Base-by-base conservation (phyloP, 2,113 vertebrate genomes). In the Bostrychus sinensis region DNA sequence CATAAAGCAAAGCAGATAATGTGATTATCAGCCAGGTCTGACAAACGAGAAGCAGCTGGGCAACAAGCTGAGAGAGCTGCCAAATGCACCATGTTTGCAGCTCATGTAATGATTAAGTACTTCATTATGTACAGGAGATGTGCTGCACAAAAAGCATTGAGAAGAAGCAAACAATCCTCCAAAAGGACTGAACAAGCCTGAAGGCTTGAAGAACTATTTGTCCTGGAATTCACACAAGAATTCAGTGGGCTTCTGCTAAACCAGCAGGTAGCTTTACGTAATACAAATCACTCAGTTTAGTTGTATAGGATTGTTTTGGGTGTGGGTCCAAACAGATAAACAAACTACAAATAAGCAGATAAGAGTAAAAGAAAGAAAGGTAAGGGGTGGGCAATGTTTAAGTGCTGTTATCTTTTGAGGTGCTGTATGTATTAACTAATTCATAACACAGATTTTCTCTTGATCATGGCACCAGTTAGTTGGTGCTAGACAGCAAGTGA, bases 31-130 rank as follows among this genome's bases (percentile, higher is more conserved):
- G 32, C 54, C 64, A 19, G 48, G 50, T 51, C 23, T 6, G 62
- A 78, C 43, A 62, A 86, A 23, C 60, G 63, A 79, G 41, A 62
- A 82, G 81, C 82, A 86, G 76, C 84, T 84, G 85, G 85, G 65
- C 38, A 77, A 72, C 81, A 83, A 65, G 42, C 64, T 60, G 30
- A 46, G 45, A 73, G 51, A 7, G 28, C 66, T 72, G 84, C 70
- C 69, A 81, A 71, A 55, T 51, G 69, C 70, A 64, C 64, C 66
- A 50, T 65, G 56, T 55, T 64, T 70, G 68, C 38, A 36, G 70
- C 62, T 46, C 38, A 41, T 72, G 68, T 13, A 69, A 64, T 76
- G 56, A 81, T 83, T 43, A 85, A 86, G 61, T 69, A 79, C 39
- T 84, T 91, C 56, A 86, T 83, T 76, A 86, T 72, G 74, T 68